Evolutionary conservation across 2,888 invertebrate genomes (phyloP).

Genomic region (Mythimna impura): DNA sequence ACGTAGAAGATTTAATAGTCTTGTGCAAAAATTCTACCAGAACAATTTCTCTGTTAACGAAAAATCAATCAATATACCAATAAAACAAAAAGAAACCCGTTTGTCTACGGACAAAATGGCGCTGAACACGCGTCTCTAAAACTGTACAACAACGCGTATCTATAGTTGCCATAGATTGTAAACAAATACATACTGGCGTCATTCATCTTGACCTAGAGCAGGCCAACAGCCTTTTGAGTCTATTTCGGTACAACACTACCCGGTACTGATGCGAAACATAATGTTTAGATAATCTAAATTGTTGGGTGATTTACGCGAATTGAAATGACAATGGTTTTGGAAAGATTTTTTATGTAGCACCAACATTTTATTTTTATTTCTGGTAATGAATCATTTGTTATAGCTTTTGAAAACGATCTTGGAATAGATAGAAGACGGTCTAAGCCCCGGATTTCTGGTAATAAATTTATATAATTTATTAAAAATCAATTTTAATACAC

Average conservation of each 20-base stretch:
- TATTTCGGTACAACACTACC: constrained; percentile 66
- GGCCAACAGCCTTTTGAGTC: constrained; percentile 70
- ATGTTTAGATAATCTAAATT: constrained; percentile 39
- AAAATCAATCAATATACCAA: constrained; percentile 1
- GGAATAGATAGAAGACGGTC: background rate
- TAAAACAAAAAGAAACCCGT: constrained; percentile 4
- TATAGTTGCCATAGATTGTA: constrained; percentile 44
- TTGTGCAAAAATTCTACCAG: background rate
- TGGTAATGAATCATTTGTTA: constrained; percentile 14
- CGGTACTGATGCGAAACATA: constrained; percentile 25
- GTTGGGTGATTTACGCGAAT: constrained; percentile 26
- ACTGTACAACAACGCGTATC: constrained; percentile 23
- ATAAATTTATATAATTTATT: too few species aligned
- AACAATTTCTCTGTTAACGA: background rate
- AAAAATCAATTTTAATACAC: background rate
- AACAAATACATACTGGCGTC: constrained; percentile 55
- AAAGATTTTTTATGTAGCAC: constrained; percentile 8
- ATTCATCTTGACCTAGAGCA: constrained; percentile 73
- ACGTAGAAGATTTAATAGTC: background rate
- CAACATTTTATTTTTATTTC: background rate
- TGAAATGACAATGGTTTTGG: constrained; percentile 39
- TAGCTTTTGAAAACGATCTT: background rate
- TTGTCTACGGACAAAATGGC: constrained; percentile 31
- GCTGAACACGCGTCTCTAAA: constrained; percentile 29
- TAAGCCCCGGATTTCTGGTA: background rate